A percentile compares a stretch with the other conserved stretches of the same genome.
phyloP scores from a whole-genome alignment of 2,113 vertebrate species.

The Chloropsis cyanopogon region DNA sequence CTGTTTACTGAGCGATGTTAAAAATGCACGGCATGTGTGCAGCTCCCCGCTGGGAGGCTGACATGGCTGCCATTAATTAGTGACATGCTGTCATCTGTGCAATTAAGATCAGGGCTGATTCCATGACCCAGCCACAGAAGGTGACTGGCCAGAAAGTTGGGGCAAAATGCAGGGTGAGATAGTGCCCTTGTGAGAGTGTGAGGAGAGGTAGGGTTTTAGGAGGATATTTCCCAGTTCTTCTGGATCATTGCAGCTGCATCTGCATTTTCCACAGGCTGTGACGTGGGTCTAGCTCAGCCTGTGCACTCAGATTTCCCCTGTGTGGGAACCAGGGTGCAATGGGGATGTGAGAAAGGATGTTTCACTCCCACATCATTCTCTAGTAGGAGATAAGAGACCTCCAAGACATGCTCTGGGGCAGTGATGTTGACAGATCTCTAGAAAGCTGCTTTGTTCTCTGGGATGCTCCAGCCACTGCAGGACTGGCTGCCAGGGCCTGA shows the following conservation, averaged over 20 bases:
- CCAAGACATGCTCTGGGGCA: neutral
- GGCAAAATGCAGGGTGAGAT: neutral
- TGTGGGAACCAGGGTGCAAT: neutral
- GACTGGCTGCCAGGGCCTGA: neutral
- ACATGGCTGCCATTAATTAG: neutral
- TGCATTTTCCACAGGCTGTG: neutral
- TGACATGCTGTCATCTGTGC: neutral
- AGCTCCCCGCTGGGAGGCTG: neutral
- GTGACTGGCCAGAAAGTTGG: neutral
- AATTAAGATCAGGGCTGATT: neutral
- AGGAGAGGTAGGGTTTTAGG: neutral
- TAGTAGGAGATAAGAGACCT: neutral
- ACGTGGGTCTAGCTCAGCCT: neutral
- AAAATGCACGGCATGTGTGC: neutral
- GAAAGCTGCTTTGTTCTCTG: neutral
- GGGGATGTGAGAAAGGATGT: neutral
- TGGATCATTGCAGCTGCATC: neutral
- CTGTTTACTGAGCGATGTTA: neutral
- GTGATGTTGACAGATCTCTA: neutral
- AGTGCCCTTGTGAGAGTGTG: neutral
- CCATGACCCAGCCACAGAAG: neutral
- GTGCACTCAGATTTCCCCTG: neutral
- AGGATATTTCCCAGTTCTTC: neutral
- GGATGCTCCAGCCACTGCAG: neutral
- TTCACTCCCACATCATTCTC: neutral